These are phyloP conservation scores for Sardinella longiceps DNA, from an alignment of 2,797 vertebrate genomes.

Conservation along the genomic window DNA sequence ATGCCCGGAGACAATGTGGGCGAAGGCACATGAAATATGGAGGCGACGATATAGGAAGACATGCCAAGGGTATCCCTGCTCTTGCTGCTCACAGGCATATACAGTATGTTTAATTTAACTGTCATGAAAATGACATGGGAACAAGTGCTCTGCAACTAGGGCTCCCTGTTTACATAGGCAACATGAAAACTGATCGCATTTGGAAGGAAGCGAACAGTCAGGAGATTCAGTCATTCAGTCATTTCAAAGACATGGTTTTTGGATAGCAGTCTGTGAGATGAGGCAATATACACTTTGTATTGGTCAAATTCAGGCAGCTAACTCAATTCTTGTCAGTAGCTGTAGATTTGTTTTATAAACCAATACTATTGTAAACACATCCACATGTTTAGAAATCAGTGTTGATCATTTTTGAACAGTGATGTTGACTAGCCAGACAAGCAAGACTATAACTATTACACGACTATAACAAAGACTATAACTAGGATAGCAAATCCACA, in stretches of 20 bases:
- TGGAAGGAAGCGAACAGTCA: neutral
- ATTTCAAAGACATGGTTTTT: neutral
- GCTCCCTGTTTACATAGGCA: neutral
- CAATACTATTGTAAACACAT: no score
- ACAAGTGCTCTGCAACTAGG: neutral
- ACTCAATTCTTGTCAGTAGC: no score
- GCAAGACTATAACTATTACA: no score
- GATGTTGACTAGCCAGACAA: no score
- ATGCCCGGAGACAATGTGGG: constrained; percentile 13
- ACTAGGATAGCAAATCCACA: no score
- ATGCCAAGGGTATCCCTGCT: neutral
- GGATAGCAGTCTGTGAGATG: no score
- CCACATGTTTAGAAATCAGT: no score
- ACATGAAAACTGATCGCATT: neutral
- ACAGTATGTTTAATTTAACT: neutral
- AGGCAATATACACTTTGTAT: no score
- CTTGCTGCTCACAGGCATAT: neutral
- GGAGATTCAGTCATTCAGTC: neutral
- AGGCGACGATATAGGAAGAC: constrained; percentile 4
- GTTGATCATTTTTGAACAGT: no score
- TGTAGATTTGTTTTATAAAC: no score
- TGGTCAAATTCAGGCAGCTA: no score
- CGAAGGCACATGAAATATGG: constrained; percentile 21
- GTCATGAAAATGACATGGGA: neutral
- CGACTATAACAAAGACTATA: no score